Conservation (phyloP, 2,888 invertebrate genomes). For the Platypus cylindrus region DNA sequence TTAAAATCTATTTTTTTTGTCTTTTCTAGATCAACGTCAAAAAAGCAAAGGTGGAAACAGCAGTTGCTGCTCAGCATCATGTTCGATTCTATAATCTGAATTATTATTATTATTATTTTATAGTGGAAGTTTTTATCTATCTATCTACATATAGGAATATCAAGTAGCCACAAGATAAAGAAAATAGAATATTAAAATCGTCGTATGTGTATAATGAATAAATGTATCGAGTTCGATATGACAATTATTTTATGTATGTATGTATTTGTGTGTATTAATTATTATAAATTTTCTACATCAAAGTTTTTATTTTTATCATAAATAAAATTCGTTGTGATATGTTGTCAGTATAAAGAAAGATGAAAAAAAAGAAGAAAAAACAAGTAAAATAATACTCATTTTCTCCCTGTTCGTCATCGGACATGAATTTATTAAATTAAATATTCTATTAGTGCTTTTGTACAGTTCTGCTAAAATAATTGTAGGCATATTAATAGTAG, state of each 20-base stretch:
- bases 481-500: too few species aligned
- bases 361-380: too few species aligned
- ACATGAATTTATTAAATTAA: conserved; percentile 12
- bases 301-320: conserved; percentile 21
- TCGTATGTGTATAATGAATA: conserved; percentile 15
- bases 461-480: too few species aligned
- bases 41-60: conserved; percentile 91
- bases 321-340: conserved; percentile 40
- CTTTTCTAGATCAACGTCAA: conserved; percentile 80
- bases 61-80: conserved; percentile 88
- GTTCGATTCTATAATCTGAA: conserved; percentile 75
- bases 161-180: too few species aligned
- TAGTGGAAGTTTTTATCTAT: conserved; percentile 18
- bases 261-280: conserved; percentile 17
- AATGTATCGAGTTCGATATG: too few species aligned
- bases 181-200: conserved; percentile 14
- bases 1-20: conserved; percentile 24
- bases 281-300: conserved; percentile 18
- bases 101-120: conserved; percentile 15
- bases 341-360: conserved; percentile 35
- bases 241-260: too few species aligned
- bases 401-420: conserved; percentile 34
- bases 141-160: conserved; percentile 17
- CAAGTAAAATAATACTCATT: conserved; percentile 35
- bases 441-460: too few species aligned